Conservation (phyloP, 2,113 vertebrate species). For the Etheostoma cragini region DNA sequence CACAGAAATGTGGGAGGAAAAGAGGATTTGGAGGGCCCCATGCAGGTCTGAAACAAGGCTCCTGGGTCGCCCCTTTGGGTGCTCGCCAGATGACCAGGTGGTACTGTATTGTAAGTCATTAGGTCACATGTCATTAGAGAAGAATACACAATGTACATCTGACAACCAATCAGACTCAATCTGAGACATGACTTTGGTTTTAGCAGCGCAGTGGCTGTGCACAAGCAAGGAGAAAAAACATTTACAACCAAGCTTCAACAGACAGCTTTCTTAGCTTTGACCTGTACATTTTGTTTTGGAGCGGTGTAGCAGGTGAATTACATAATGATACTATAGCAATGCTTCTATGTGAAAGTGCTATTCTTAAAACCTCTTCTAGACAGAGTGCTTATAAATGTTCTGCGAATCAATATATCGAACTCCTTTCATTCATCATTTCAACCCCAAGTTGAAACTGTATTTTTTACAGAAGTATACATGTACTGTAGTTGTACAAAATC, state of each 20-base stretch:
- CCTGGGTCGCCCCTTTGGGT: slow-evolving; percentile 45
- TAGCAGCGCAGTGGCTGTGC: neutral
- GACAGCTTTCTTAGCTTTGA: neutral
- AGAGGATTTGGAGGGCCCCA: slow-evolving; percentile 75
- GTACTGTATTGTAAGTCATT: slow-evolving; percentile 49
- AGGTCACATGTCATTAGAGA: slow-evolving; percentile 4
- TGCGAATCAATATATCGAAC: neutral
- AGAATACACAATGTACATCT: slow-evolving; percentile 30
- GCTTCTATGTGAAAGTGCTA: neutral
- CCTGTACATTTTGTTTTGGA: neutral
- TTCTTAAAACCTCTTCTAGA: neutral
- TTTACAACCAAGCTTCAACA: neutral
- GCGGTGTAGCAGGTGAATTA: neutral
- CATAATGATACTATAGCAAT: no score
- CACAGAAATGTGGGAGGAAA: slow-evolving; percentile 66
- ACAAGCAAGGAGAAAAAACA: neutral
- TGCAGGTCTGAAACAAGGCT: slow-evolving; percentile 55
- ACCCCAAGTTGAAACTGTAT: neutral
- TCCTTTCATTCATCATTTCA: neutral
- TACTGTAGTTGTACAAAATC: neutral
- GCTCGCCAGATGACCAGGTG: slow-evolving; percentile 72
- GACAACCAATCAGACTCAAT: neutral
- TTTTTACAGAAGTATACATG: neutral
- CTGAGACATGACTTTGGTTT: neutral
- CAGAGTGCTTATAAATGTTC: neutral